Base-by-base conservation (phyloP, 1,140 invertebrate species). In the Bombyx mori region DNA sequence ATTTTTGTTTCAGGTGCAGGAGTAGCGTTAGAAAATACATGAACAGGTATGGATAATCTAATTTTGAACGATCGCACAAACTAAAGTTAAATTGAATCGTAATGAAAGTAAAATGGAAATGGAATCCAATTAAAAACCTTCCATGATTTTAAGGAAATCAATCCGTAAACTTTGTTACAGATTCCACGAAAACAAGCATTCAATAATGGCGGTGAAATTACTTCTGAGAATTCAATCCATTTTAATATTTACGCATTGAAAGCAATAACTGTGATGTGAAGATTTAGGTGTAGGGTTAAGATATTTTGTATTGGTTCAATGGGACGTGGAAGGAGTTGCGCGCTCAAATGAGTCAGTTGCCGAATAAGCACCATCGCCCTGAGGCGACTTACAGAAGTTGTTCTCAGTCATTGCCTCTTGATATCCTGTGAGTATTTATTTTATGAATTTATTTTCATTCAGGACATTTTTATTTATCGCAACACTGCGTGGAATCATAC, bases 331-430 rank as follows among this genome's bases (percentile, higher is more conserved):
- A 84, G 83, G 83, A 82, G 73, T 60, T 75, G 57, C 78, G 75
- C n/a, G 71, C 68, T 65, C 81, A 83, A 75, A 82, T 86, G 80
- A 78, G 61, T 80, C 76, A 79, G 56, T 66, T 82, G 71, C 75
- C 77, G 18, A 73, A 61, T 60, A 88, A 87, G 68, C 76, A 86
- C 54, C 75, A 80, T 55, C 74, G 84, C 54, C 66, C 69, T 0
- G 77, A 85, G 57, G 75, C 80, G 52, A 76, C 74, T 52, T 88
- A 88, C 60, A 85, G 77, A 64, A 86, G 79, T 73, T 88, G 86
- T 64, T 86, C 87, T 58, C 87, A 88, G 63, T 82, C 82, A 22
- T 57, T 88, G 57, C 87, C 87, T 43, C 84, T 88, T 62, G 86
- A 88, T 57, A 88, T 88, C 79, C 78, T 88, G 87, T 88, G 65